Evolutionary conservation across 2,888 invertebrate genomes (phyloP).

Genomic region (Dicyrtomina minuta): DNA sequence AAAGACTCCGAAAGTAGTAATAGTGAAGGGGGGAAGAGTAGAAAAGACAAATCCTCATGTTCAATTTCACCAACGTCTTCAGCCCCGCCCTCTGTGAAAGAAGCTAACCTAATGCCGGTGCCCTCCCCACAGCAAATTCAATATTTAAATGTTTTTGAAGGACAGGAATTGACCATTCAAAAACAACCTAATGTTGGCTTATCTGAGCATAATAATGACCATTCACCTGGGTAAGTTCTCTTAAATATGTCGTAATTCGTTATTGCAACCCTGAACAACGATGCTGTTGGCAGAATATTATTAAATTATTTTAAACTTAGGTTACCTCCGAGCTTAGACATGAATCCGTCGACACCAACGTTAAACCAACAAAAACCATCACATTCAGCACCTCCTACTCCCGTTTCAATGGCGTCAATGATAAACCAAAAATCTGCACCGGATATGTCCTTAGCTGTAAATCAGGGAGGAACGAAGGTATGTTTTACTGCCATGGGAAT

Average conservation of each 20-base stretch:
- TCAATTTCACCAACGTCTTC: constrained; percentile 54
- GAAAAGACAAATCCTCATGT: constrained; percentile 54
- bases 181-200: constrained; percentile 76
- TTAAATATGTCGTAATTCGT: background rate
- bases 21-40: constrained; percentile 54
- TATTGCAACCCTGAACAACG: too few species aligned
- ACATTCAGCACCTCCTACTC: constrained; percentile 60
- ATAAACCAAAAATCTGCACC: constrained; percentile 47
- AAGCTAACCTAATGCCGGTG: constrained; percentile 90
- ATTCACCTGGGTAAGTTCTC: constrained; percentile 51
- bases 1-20: constrained; percentile 56
- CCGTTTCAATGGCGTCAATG: constrained; percentile 59
- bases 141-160: constrained; percentile 92
- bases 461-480: constrained; percentile 49
- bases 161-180: constrained; percentile 93
- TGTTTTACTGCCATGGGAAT: too few species aligned
- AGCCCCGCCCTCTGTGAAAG: constrained; percentile 64
- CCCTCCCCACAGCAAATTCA: constrained; percentile 95
- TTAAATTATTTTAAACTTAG: constrained; percentile 13
- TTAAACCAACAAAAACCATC: constrained; percentile 50
- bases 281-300: background rate
- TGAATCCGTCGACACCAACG: constrained; percentile 55
- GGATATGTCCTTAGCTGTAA: constrained; percentile 43
- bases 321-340: constrained; percentile 56
- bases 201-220: constrained; percentile 50